A percentile compares a stretch with the other conserved stretches of the same genome.
phyloP scores from a whole-genome alignment of 2,113 vertebrate genomes.

The Phoxinus phoxinus region DNA sequence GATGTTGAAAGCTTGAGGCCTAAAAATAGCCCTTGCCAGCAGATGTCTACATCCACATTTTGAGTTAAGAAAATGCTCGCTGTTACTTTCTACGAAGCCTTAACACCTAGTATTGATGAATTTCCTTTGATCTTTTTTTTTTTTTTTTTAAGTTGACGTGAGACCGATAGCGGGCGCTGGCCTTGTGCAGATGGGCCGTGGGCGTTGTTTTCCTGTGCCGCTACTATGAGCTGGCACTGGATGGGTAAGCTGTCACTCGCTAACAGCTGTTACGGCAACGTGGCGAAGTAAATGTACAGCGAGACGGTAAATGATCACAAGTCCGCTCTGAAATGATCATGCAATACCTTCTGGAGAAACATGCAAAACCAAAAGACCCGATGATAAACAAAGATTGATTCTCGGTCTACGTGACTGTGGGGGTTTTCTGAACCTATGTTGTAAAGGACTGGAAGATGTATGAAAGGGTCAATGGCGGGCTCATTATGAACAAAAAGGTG shows the following conservation, averaged over 20 bases:
- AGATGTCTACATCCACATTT: constrained; percentile 67
- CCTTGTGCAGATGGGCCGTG: constrained; percentile 63
- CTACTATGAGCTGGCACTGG: constrained; percentile 54
- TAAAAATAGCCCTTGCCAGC: constrained; percentile 72
- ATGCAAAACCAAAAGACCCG: constrained; percentile 20
- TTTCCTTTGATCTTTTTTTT: constrained; percentile 47
- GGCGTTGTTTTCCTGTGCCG: constrained; percentile 70
- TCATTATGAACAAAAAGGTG: constrained; percentile 4
- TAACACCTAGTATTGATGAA: constrained; percentile 71
- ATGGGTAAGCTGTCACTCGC: constrained; percentile 58
- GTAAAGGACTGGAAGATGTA: background rate
- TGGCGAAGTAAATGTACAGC: constrained; percentile 54
- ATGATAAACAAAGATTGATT: constrained; percentile 51
- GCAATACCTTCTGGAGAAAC: constrained; percentile 47
- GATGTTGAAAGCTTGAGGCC: constrained; percentile 47
- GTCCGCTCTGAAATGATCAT: constrained; percentile 66
- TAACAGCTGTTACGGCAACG: constrained; percentile 48
- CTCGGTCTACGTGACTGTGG: constrained; percentile 22
- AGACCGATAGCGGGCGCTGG: constrained; percentile 31
- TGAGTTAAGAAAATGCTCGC: constrained; percentile 58
- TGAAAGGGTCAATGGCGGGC: background rate
- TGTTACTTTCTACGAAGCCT: constrained; percentile 39
- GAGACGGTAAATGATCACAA: constrained; percentile 51
- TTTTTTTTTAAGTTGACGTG: background rate
- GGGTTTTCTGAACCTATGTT: constrained; percentile 32